Evolutionary conservation across 2,113 vertebrate genomes (phyloP), one percentile per base, ranked within the genome.

Genomic region (Motacilla tschutschensis): DNA sequence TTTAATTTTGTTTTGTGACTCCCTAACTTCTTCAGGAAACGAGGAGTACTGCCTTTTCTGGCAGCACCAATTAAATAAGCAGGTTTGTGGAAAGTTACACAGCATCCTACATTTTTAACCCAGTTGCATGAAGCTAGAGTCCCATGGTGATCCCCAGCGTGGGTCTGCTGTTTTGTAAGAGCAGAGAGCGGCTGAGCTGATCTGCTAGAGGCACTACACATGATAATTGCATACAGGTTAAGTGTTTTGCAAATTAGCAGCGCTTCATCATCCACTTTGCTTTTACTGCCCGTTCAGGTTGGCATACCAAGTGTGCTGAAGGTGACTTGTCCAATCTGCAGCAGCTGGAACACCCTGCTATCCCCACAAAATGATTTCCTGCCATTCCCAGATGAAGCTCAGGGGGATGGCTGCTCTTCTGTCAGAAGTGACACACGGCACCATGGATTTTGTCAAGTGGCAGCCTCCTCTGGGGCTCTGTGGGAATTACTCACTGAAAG

Each of bases 241-340:
- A 95, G 84, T 90, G 89, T 81, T 89, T 87, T 91, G 82, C 82
- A 94, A 93, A 95, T 94, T 81, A 92, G 70, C 58, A 62, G 76
- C 78, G 64, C 64, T 95, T 88, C 84, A 87, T 94, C 85, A 87
- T 66, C 60, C 29, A 18, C 81, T 91, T 90, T 40, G 57, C 43
- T 87, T 88, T 81, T 69, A 48, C 47, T 2, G 1, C 69, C 78
- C 0, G 0, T 74, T 89, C 70, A 89, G 44, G 55, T 35, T 91
- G 69, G 41, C 58, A 81, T 70, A 66, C 40, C 67, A 82, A 79
- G 36, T 2, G 2, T 67, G 48, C 44, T 54, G 79, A 93, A 94
- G 91, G 91, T 94, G 92, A 93, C 84, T 90, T 79, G 54, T 60
- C 41, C 90, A 59, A 91, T 65, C 66, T 67, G 63, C 47, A 83